Conservation (phyloP, 2,797 vertebrate genomes). For the Sphenodon punctatus region DNA sequence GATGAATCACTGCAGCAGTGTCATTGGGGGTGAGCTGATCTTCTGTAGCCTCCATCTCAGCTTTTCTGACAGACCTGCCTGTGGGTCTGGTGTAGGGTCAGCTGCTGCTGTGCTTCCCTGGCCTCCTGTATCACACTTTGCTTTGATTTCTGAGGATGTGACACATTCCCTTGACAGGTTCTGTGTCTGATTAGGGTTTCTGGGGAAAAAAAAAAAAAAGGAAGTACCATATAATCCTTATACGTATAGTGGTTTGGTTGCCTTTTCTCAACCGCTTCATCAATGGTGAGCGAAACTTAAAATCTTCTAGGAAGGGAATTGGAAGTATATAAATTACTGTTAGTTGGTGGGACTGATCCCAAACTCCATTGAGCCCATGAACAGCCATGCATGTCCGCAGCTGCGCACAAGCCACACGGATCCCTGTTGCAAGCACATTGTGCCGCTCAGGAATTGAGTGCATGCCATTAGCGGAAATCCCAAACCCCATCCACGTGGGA, state of each 20-base stretch:
- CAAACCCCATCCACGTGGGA: too few relatives aligned
- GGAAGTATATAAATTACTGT: constrained; percentile 22
- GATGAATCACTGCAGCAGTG: constrained; percentile 56
- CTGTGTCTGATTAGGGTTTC: constrained; percentile 55
- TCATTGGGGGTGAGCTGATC: constrained; percentile 54
- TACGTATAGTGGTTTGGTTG: constrained; percentile 6
- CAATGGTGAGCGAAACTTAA: constrained; percentile 33
- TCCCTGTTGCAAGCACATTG: too few relatives aligned
- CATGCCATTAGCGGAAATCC: too few relatives aligned
- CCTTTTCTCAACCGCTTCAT: constrained; percentile 18
- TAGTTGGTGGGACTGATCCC: too few relatives aligned
- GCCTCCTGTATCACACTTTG: constrained; percentile 62
- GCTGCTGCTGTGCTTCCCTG: constrained; percentile 42
- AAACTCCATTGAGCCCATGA: too few relatives aligned
- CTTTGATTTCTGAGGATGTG: constrained; percentile 61
- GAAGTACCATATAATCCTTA: constrained; percentile 16
- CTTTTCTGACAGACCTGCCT: constrained; percentile 61
- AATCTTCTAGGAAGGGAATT: constrained; percentile 30
- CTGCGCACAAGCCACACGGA: too few relatives aligned
- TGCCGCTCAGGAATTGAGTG: too few relatives aligned
- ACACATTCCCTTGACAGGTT: constrained; percentile 65
- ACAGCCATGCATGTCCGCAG: too few relatives aligned
- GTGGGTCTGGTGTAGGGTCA: constrained; percentile 60
- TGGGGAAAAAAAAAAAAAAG: constrained; percentile 18
- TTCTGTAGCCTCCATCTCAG: constrained; percentile 13